Evolutionary conservation across 2,888 invertebrate species (phyloP), one percentile per base, ranked within the genome.

Genomic region (Saturnia pavonia): DNA sequence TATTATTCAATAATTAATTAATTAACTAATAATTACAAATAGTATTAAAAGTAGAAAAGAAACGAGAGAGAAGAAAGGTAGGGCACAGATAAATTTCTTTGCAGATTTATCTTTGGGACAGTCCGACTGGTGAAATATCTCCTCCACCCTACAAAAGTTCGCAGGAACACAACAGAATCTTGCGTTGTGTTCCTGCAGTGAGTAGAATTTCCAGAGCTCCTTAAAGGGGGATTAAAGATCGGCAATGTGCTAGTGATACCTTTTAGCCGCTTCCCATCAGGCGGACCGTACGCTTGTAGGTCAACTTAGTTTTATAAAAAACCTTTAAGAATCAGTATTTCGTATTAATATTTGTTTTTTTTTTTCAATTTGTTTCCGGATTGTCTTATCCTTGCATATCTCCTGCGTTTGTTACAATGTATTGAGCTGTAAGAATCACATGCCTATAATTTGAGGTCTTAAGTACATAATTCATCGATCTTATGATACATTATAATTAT

Each of bases 401-500:
- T n/a, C 9, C n/a, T 11, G 9, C n/a, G 2, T 34, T 34, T 34
- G 6, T 34, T 51, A 22, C 9, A 22, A 22, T 11, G 11, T 22
- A 54, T 2, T 54, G 22, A 54, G 54, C 9, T 54, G 54, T 54
- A 22, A 54, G 54, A 54, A 22, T 22, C 22, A n/a, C 2, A 54
- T 22, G 22, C 3, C 7, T 11, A 54, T 43, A 43, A 43, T 12
- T 43, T 43, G 1, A 54, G 22, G n/a, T 34, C 34, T 34, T 54
- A 69, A 43, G 48, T 45, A 12, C 14, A 69, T 34, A 51, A 51
- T 34, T 45, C 65, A 25, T n/a, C 6, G 48, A 69, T 48, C 43
- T 9, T 34, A 48, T 69, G 48, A 40, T 40, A 60, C 22, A 60
- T 60, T 69, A 69, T 65, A 34, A 34, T n/a, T 34, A n/a, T 69